Conservation (phyloP, 2,888 invertebrate genomes). For the Zygogramma bicolorata region DNA sequence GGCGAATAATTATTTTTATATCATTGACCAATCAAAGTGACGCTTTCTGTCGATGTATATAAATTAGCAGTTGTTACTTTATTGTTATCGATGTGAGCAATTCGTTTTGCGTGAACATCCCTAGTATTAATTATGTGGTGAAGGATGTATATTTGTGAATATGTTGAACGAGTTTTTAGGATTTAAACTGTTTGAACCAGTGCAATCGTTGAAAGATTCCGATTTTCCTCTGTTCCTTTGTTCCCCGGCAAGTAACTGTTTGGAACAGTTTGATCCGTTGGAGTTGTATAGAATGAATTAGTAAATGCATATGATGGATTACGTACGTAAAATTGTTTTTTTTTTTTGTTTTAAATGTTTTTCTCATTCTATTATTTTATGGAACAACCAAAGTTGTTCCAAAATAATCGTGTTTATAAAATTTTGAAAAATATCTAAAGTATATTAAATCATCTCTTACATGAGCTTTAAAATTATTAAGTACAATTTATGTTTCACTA, state of each 20-base stretch:
- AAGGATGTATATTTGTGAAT: conserved; percentile 68
- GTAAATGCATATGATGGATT: conserved; percentile 55
- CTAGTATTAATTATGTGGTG: conserved; percentile 65
- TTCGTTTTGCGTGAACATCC: conserved; percentile 60
- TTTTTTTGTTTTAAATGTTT: conserved; percentile 47
- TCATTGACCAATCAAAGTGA: conserved; percentile 68
- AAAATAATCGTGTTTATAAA: conserved; percentile 47
- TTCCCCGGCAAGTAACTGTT: conserved; percentile 48
- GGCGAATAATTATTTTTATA: conserved; percentile 67
- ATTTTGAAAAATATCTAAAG: conserved; percentile 47
- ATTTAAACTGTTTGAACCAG: conserved; percentile 51
- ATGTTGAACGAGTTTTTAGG: conserved; percentile 58
- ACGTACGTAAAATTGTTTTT: conserved; percentile 48
- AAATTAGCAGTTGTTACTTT: conserved; percentile 66
- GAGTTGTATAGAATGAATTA: conserved; percentile 62
- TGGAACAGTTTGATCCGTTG: conserved; percentile 61
- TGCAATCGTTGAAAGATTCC: conserved; percentile 49
- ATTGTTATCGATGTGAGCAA: conserved; percentile 63
- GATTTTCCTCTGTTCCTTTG: conserved; percentile 28
- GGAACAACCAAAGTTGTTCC: conserved; percentile 38
- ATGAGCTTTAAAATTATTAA: conserved; percentile 65
- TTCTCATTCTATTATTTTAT: conserved; percentile 44
- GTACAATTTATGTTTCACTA: conserved; percentile 66
- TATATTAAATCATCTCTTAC: conserved; percentile 54
- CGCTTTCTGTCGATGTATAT: conserved; percentile 68